Evolutionary conservation across 2,888 invertebrate genomes (phyloP).

Genomic region (Anticlea derivata): DNA sequence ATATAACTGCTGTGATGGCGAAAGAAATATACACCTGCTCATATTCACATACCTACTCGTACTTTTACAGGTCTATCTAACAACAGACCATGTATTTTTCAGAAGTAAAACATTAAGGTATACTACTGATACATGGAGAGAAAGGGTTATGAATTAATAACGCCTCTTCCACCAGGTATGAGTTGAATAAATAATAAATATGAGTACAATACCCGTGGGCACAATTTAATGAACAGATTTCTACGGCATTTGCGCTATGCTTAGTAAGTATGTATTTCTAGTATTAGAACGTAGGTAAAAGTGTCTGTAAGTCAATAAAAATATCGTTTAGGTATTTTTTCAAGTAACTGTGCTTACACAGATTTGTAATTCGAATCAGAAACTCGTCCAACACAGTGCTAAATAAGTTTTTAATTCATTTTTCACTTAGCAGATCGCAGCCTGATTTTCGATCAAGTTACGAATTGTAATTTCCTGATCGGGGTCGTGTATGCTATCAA

Average conservation of each 20-base stretch:
- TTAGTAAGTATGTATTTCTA: too few species aligned
- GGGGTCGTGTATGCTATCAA: constrained; percentile 6
- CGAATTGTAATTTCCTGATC: constrained; percentile 40
- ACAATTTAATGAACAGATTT: constrained; percentile 33
- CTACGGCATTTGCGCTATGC: neutral
- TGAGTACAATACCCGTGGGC: constrained; percentile 19
- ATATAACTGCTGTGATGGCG: too few species aligned
- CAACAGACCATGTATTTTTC: constrained; percentile 10
- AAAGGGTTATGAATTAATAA: constrained; percentile 44
- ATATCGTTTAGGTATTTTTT: too few species aligned
- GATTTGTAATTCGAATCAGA: too few species aligned
- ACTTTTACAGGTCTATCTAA: neutral
- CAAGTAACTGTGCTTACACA: too few species aligned
- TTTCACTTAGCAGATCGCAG: constrained; percentile 7
- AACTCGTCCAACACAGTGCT: too few species aligned
- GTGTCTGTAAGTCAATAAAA: too few species aligned
- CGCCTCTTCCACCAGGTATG: constrained; percentile 41
- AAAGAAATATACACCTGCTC: too few species aligned
- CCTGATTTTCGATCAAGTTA: constrained; percentile 34
- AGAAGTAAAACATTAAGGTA: constrained; percentile 5
- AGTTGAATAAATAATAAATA: constrained; percentile 42
- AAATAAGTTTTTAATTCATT: neutral
- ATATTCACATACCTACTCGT: too few species aligned
- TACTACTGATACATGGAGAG: constrained; percentile 32
- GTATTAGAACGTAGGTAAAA: too few species aligned